A percentile compares a stretch with the other conserved stretches of the same genome.
phyloP scores from a whole-genome alignment of 2,113 vertebrate genomes.

The Pagrus major region DNA sequence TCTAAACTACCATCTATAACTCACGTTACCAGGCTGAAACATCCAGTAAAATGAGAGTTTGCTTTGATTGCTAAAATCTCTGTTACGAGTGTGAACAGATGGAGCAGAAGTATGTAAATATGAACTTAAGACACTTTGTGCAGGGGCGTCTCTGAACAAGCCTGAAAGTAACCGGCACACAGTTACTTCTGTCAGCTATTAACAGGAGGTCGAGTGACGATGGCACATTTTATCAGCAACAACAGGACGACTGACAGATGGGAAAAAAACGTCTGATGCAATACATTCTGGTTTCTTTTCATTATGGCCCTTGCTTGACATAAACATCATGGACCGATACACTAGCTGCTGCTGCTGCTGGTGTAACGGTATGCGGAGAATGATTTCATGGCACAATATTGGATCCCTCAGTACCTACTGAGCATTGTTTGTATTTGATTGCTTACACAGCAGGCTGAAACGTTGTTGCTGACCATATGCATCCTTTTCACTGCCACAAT shows the following conservation, averaged over 20 bases:
- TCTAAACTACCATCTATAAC: background rate
- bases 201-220: background rate
- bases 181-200: constrained; percentile 1
- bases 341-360: background rate
- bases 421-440: constrained; percentile 48
- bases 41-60: background rate
- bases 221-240: background rate
- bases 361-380: constrained; percentile 9
- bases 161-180: background rate
- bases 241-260: background rate
- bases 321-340: background rate
- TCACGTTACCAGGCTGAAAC: background rate
- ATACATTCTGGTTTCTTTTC: background rate
- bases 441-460: constrained; percentile 38
- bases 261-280: background rate
- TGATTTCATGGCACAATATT: constrained; percentile 24
- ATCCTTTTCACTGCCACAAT: constrained; percentile 34
- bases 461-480: constrained; percentile 42
- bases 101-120: background rate
- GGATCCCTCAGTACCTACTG: constrained; percentile 19
- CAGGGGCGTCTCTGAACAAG: background rate
- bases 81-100: background rate
- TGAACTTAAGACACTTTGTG: background rate
- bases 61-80: background rate
- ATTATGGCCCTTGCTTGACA: constrained; percentile 18